These are phyloP conservation scores for Nematostella vectensis DNA, from an alignment of 92 coral and sea anemone genomes.

Conservation along the genomic window DNA sequence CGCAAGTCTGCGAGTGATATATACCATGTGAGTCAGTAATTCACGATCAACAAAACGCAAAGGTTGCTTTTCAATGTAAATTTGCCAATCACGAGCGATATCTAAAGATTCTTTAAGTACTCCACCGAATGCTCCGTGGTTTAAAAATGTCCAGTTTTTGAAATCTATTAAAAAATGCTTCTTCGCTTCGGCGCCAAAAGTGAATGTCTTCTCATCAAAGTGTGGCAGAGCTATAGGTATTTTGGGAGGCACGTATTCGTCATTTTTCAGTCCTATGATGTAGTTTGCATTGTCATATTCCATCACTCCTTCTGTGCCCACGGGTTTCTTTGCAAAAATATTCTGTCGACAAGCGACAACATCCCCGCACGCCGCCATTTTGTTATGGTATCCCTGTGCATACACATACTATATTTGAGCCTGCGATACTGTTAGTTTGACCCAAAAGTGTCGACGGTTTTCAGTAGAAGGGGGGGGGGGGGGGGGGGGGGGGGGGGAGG, in stretches of 20 bases:
- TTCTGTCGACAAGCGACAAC: no score
- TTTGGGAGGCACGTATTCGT: constrained; percentile 36
- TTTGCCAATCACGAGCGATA: constrained; percentile 40
- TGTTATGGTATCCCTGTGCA: no score
- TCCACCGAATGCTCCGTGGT: constrained; percentile 65
- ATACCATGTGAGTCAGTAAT: constrained; percentile 33
- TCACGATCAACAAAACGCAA: constrained; percentile 49
- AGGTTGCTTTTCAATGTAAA: constrained; percentile 46
- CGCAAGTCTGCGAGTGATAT: constrained; percentile 47
- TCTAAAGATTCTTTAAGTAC: constrained; percentile 39
- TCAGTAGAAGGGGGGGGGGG: no score
- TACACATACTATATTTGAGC: no score
- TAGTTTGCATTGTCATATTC: constrained; percentile 29
- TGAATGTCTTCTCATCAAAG: constrained; percentile 13
- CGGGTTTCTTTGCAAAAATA: not conserved
- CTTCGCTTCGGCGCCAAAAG: constrained; percentile 32
- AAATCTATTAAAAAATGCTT: constrained; percentile 39
- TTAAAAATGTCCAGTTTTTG: constrained; percentile 48
- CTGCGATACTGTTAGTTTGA: no score
- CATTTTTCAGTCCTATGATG: constrained; percentile 18
- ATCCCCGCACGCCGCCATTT: not conserved
- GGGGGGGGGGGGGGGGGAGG: no score
- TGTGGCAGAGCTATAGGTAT: constrained; percentile 32
- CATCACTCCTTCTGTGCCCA: constrained; percentile 21
- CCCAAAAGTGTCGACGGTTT: no score